Base-by-base conservation (phyloP, 2,888 invertebrate species). In the Volucella inflata region DNA sequence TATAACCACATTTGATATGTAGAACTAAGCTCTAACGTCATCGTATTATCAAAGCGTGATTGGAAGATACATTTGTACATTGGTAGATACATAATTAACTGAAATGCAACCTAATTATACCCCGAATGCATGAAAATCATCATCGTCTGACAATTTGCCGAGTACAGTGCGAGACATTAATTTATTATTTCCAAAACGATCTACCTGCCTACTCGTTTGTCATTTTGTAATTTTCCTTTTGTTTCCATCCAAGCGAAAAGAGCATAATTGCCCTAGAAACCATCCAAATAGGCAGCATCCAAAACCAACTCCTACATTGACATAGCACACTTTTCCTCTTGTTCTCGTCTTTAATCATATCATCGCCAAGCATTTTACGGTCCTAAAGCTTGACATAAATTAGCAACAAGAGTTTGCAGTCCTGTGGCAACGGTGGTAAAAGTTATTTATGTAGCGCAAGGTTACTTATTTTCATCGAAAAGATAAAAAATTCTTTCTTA, bases 381-480 rank as follows among this genome's bases (percentile, higher is more conserved):
- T 21, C 40, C 21, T 17, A 40, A 21, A 16, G 55, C 64, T 64
- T 65, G 14, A 40, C 48, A 79, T 50, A 74, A 42, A 80, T 74
- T 74, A 74, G 42, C 74, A 60, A 59, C 55, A 74, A 62, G 36
- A 11, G 46, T 67, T 50, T 30, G 46, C 59, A 53, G 70, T 42
- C 46, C 71, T 51, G 17, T 64, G 14, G 53, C 53, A 44, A 70
- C 38, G 71, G 71, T 70, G 42, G 71, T 70, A 30, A 65, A 68
- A 67, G 76, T 78, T 78, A 64, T 78, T 70, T 70, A 78, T 78
- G 55, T 55, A 55, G 78, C 62, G 2, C 78, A 70, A 78, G 78
- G 78, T 62, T 71, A 62, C 55, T 78, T 78, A 53, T 78, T 78
- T 64, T 64, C 70, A 78, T 78, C 62, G 70, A 70, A 64, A 64